Evolutionary conservation across 2,888 invertebrate genomes (phyloP), one percentile per base, ranked within the genome.

Genomic region (Incurvaria masculella): DNA sequence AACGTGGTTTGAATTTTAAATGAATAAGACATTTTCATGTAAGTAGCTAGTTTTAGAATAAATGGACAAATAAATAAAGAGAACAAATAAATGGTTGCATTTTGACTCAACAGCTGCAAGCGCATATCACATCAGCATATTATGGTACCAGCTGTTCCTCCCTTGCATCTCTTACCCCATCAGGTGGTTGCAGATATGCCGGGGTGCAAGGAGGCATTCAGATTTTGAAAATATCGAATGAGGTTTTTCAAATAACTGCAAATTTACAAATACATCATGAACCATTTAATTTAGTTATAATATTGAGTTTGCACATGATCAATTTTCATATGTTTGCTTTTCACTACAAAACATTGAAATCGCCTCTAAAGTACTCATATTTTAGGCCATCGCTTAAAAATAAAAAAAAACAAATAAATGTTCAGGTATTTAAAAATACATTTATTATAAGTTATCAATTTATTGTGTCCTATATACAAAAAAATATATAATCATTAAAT

Each of bases 391-490:
- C 5, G 23, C 10, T 23, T n/a, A n/a, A n/a, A n/a, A n/a, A n/a
- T n/a, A n/a, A n/a, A n/a, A 8, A 33, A 3, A 33, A 33, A 33
- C 11, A 33, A 33, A 33, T 3, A 11, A 6, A 8, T 14, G 33
- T 33, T 33, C 33, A 33, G 72, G 72, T 78, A 78, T 69, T n/a
- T 78, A 75, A 78, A 76, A 78, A 78, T 76, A 76, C 76, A 68
- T 68, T 78, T 74, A 76, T 76, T 76, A 68, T 72, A 74, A 72
- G 63, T 67, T 74, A 72, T n/a, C 68, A 68, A 66, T 68, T 67
- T 68, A 68, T 64, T 69, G 70, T 72, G 75, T 73, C 69, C 68
- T 67, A 75, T 76, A 75, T 76, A 78, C 74, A 78, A 70, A 74
- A 72, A 73, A 58, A 59, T 59, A 65, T 57, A 59, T 55, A 60